Evolutionary conservation across 2,888 invertebrate species (phyloP).

Genomic region (Patella caerulea): DNA sequence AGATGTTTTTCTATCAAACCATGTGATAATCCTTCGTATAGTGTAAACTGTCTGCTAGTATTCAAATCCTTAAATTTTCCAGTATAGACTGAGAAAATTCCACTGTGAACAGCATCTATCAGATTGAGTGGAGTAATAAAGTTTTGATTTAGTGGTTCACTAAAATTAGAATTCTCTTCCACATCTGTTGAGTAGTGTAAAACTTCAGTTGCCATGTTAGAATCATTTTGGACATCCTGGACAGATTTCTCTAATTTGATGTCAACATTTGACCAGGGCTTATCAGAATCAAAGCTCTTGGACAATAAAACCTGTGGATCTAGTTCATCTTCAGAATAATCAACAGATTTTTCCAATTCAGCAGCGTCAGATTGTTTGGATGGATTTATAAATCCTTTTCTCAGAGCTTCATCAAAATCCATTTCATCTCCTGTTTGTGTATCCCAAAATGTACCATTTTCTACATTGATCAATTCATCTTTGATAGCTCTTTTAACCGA

Average conservation of each 20-base stretch:
- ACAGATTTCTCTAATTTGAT: constrained; percentile 61
- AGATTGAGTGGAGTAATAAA: constrained; percentile 65
- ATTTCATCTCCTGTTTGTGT: constrained; percentile 85
- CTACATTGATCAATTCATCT: constrained; percentile 69
- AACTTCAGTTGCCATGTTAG: constrained; percentile 52
- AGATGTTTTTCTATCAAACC: constrained; percentile 61
- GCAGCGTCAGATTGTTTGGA: constrained; percentile 58
- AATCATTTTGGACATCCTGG: constrained; percentile 23
- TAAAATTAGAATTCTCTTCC: constrained; percentile 27
- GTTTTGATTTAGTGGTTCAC: neutral
- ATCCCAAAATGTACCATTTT: constrained; percentile 84
- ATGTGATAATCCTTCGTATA: constrained; percentile 82
- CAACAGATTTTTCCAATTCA: constrained; percentile 53
- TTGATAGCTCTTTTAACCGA: constrained; percentile 60
- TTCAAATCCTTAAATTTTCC: constrained; percentile 78
- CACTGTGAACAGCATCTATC: constrained; percentile 57
- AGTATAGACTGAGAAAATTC: constrained; percentile 50
- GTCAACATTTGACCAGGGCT: constrained; percentile 54
- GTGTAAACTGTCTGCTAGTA: constrained; percentile 84
- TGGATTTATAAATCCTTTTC: constrained; percentile 77
- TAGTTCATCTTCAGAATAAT: constrained; percentile 41
- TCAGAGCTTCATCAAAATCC: constrained; percentile 86
- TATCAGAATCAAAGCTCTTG: constrained; percentile 38
- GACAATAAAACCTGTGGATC: constrained; percentile 32
- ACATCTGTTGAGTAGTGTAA: constrained; percentile 59